Evolutionary conservation across 2,113 vertebrate species (phyloP).

Genomic region (Malurus melanocephalus): DNA sequence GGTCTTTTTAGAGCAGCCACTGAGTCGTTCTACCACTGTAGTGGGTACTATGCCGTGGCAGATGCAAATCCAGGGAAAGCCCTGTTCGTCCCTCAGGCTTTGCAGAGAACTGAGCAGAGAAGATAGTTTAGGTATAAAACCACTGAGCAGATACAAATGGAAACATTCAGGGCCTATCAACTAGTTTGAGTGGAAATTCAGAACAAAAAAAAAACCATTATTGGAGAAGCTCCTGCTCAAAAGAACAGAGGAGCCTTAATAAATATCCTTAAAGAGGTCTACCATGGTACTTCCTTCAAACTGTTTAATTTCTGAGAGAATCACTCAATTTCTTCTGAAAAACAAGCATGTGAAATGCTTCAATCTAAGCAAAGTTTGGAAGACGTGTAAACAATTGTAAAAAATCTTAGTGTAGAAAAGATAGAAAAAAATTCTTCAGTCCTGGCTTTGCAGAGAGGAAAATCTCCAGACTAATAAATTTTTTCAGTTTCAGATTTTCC

Average conservation of each 20-base stretch:
- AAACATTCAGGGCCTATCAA: background rate
- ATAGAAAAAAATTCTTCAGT: background rate
- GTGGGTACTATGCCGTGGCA: background rate
- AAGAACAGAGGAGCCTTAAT: background rate
- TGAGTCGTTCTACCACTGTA: background rate
- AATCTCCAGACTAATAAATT: background rate
- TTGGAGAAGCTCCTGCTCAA: background rate
- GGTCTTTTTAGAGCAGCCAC: background rate
- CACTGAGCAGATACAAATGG: background rate
- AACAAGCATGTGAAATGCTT: background rate
- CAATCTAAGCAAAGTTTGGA: background rate
- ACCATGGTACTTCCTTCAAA: background rate
- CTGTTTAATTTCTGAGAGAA: background rate
- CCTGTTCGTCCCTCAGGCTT: background rate
- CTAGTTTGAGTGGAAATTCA: background rate
- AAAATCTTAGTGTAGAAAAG: background rate
- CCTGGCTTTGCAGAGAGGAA: background rate
- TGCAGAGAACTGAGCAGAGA: background rate
- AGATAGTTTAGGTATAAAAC: background rate
- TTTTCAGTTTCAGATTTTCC: background rate
- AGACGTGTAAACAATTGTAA: background rate
- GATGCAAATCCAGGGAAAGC: background rate
- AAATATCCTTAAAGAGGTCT: background rate
- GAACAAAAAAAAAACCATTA: accelerated
- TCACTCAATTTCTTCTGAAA: background rate